Evolutionary conservation across 2,113 vertebrate species (phyloP).

Genomic region (Bubo bubo): DNA sequence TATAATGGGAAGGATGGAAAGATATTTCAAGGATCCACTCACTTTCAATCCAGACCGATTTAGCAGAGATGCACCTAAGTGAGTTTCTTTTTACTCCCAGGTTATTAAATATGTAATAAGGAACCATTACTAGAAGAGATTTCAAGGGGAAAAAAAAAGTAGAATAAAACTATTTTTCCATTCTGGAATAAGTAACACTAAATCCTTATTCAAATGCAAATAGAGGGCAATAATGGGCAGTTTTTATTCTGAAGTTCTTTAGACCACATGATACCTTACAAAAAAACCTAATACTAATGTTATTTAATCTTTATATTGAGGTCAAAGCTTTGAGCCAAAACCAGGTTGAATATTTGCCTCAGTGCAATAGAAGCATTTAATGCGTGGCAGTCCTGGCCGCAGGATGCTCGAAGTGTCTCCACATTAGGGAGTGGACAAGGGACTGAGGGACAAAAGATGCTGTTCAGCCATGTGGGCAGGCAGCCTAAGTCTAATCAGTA

Average conservation of each 20-base stretch:
- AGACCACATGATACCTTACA: neutral
- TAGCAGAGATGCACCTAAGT: constrained; percentile 86
- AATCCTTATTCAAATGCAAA: neutral
- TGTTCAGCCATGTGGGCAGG: fast-evolving
- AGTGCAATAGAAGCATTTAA: neutral
- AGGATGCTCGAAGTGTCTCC: neutral
- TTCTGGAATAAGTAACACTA: neutral
- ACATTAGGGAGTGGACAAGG: neutral
- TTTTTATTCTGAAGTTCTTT: neutral
- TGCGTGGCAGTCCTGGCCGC: neutral
- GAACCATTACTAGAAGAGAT: neutral
- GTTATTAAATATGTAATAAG: constrained; percentile 12
- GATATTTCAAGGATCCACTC: constrained; percentile 87
- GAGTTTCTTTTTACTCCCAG: constrained; percentile 47
- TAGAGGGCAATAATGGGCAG: neutral
- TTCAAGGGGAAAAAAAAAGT: neutral
- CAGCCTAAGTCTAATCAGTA: neutral
- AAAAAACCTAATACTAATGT: neutral
- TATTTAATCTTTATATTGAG: neutral
- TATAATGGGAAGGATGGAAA: constrained; percentile 81
- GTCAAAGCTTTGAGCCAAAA: neutral
- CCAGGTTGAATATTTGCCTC: neutral
- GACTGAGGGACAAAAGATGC: neutral
- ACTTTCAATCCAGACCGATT: constrained; percentile 92
- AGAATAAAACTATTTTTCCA: neutral